Conservation (phyloP, 2,797 vertebrate genomes). For the Calcarius lapponicus region DNA sequence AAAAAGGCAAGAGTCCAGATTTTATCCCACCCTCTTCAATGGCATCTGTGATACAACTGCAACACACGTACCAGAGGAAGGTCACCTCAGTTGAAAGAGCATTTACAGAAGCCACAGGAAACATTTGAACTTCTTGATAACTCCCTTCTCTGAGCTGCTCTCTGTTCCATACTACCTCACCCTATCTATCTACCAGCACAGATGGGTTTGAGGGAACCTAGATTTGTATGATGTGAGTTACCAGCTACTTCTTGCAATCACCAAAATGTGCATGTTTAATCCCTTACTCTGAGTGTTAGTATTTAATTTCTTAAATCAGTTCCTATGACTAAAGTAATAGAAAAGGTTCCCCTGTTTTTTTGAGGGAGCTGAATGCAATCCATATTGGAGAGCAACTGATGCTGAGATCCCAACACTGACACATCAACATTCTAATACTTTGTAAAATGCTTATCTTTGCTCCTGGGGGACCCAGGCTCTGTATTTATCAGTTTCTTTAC, state of each 20-base stretch:
- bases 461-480: not conserved
- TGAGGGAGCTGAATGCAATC: not conserved
- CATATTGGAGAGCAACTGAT: not conserved
- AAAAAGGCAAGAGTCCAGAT: constrained; percentile 7
- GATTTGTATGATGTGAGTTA: not conserved
- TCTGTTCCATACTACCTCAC: not conserved
- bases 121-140: not conserved
- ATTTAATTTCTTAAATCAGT: not conserved
- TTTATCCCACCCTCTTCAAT: not conserved
- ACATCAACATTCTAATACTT: not conserved
- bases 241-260: not conserved
- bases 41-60: not conserved
- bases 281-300: not conserved
- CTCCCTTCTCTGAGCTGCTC: not conserved
- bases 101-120: constrained; percentile 15
- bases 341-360: not conserved
- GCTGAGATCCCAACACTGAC: not conserved
- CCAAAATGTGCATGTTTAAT: not conserved
- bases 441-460: not conserved
- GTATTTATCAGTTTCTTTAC: not conserved
- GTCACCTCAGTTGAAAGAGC: not conserved
- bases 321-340: not conserved
- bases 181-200: not conserved
- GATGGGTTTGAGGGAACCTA: not conserved
- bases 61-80: not conserved